Percentiles rank a stretch among this genome's conserved stretches.
Evolutionary conservation across 2,113 vertebrate species (phyloP).

Genomic region (Gobius niger): DNA sequence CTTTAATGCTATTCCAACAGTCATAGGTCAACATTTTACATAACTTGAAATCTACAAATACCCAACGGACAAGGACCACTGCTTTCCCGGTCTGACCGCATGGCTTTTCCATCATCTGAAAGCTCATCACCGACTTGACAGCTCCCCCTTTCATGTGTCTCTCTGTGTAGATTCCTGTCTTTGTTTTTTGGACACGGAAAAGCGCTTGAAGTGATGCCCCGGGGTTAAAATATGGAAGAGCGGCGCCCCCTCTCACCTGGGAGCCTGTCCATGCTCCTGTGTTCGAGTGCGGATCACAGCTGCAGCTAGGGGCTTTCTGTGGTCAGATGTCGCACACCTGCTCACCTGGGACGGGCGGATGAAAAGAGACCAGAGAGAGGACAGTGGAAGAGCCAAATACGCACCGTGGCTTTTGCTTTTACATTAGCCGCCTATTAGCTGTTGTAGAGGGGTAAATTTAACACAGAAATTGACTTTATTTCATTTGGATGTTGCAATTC

Average conservation of each 20-base stretch:
- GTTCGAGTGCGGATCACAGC: constrained; percentile 23
- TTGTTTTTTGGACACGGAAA: constrained; percentile 3
- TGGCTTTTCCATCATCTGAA: not conserved
- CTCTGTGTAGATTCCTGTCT: not conserved
- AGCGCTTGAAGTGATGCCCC: constrained; percentile 18
- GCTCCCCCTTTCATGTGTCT: constrained; percentile 6
- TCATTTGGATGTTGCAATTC: too few species aligned
- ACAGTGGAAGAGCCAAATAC: constrained; percentile 2
- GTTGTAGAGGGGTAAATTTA: too few species aligned
- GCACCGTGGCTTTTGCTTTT: constrained; percentile 33
- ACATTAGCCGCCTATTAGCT: constrained; percentile 28
- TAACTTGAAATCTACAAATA: not conserved
- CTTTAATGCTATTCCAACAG: not conserved
- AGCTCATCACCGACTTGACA: not conserved
- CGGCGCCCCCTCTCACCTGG: constrained; percentile 22
- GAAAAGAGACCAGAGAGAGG: constrained; percentile 12
- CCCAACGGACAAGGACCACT: not conserved
- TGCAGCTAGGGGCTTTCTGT: constrained; percentile 14
- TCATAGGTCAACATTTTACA: not conserved
- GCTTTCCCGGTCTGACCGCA: not conserved
- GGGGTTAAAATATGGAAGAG: constrained; percentile 12
- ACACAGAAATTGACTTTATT: too few species aligned
- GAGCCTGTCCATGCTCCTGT: constrained; percentile 10
- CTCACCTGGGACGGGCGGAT: constrained; percentile 17
- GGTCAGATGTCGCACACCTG: constrained; percentile 26